These are phyloP conservation scores for Etia nguti DNA, from an alignment of 2,113 vertebrate species.

Conservation along the genomic window DNA sequence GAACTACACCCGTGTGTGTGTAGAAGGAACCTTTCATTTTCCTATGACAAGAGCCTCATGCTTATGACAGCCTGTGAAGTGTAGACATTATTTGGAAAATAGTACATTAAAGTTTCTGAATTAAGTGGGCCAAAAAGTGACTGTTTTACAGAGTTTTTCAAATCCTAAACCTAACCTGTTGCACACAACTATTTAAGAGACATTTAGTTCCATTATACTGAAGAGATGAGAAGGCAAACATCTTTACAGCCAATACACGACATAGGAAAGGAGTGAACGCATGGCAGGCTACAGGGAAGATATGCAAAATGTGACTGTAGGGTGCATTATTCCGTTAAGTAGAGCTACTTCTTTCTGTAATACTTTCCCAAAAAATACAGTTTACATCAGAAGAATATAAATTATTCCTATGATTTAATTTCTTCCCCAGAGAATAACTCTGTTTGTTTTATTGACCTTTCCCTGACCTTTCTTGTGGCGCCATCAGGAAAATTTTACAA, in stretches of 20 bases:
- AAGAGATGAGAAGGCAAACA: background rate
- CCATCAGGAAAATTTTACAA: background rate
- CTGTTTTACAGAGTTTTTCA: background rate
- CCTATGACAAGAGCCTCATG: background rate
- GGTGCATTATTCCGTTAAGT: background rate
- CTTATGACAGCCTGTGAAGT: background rate
- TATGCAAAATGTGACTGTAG: background rate
- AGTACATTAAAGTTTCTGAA: background rate
- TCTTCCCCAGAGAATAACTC: background rate
- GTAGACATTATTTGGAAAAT: background rate
- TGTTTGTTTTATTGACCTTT: background rate
- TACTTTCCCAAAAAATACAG: background rate
- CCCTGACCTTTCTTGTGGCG: background rate
- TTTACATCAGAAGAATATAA: background rate
- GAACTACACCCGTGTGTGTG: background rate
- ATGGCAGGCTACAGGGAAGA: background rate
- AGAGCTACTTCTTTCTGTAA: background rate
- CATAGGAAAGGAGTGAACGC: background rate
- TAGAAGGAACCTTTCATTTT: background rate
- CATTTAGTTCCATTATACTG: background rate
- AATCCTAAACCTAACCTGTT: background rate
- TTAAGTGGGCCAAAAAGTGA: background rate
- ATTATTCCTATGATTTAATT: background rate
- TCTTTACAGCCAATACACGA: background rate
- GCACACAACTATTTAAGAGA: background rate